A percentile compares a stretch with the other conserved stretches of the same genome.
These are phyloP conservation scores for Acipenser transmontanus DNA, from an alignment of 2,797 vertebrate species.

Conservation along the genomic window DNA sequence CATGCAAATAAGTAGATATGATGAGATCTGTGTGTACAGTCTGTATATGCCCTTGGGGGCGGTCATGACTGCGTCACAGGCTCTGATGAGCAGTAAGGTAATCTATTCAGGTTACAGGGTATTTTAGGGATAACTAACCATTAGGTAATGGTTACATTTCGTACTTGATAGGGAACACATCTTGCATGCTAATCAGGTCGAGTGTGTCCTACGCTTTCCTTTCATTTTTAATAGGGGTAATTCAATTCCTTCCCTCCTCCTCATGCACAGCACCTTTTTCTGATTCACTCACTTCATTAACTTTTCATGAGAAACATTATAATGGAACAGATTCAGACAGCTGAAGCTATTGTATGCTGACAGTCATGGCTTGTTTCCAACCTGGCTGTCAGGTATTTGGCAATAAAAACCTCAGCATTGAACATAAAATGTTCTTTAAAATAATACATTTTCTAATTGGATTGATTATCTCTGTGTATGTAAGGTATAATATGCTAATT, in stretches of 20 bases:
- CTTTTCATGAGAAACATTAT: slow-evolving; percentile 76
- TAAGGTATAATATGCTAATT: neutral
- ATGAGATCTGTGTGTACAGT: no score
- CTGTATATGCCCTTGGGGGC: no score
- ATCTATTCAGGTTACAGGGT: no score
- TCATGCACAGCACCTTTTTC: slow-evolving; percentile 54
- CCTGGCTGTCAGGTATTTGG: slow-evolving; percentile 75
- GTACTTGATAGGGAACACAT: slow-evolving; percentile 30
- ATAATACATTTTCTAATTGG: slow-evolving; percentile 53
- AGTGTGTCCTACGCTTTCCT: slow-evolving; percentile 46
- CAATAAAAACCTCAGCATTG: slow-evolving; percentile 56
- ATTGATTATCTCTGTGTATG: slow-evolving; percentile 39
- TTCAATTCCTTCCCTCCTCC: slow-evolving; percentile 56
- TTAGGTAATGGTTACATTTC: no score
- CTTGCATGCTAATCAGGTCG: slow-evolving; percentile 50
- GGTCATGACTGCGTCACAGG: no score
- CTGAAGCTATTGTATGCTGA: slow-evolving; percentile 51
- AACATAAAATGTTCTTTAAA: slow-evolving; percentile 43
- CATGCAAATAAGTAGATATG: no score
- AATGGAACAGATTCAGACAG: slow-evolving; percentile 66
- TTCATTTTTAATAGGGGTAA: slow-evolving; percentile 61
- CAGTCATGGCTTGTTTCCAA: slow-evolving; percentile 74
- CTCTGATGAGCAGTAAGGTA: no score
- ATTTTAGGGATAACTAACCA: no score
- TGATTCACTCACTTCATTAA: slow-evolving; percentile 65